Evolutionary conservation across 2,113 vertebrate genomes (phyloP), one percentile per base, ranked within the genome.

Genomic region (Brachyhypopomus gauderio): DNA sequence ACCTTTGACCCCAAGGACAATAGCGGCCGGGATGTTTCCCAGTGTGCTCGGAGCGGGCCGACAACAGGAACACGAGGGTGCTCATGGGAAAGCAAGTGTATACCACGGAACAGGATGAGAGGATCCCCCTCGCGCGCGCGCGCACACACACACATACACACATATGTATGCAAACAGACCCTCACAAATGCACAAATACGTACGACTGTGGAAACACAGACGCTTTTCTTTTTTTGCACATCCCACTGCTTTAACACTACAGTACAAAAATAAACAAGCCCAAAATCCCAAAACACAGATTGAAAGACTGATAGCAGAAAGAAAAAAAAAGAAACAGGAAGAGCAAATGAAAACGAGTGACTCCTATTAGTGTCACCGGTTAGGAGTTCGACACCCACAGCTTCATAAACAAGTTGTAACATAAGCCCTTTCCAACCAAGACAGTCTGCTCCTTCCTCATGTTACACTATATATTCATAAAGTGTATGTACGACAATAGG

Each of bases 41-140:
- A 94, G 93, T 94, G 93, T 92, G 91, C 84, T 70, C 84, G 84
- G 86, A 88, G 89, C 89, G 86, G 93, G 90, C 85, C 87, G 89
- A 94, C 93, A 94, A 94, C 92, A 93, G 93, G 92, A 93, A 94
- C 93, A 94, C 86, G 92, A 93, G 90, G 91, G 90, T 89, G 91
- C 90, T 93, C 93, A 90, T 94, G 92, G 93, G 93, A 93, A 94
- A 93, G 92, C 93, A 92, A 93, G 92, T 93, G 93, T 93, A 93
- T 94, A 94, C 93, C 92, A 91, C 92, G 90, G 82, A 83, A 90
- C 92, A 93, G 93, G 92, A 94, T 92, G 91, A 93, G 90, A 85
- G 74, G 82, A 88, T 86, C 87, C 75, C 86, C 71, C 70, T 77
- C 58, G 16, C 58, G 75, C 27, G 20, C 19, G 34, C 79, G 72